Evolutionary conservation across 1,140 invertebrate species (phyloP), one percentile per base, ranked within the genome.

Genomic region (Drosophila busckii): DNA sequence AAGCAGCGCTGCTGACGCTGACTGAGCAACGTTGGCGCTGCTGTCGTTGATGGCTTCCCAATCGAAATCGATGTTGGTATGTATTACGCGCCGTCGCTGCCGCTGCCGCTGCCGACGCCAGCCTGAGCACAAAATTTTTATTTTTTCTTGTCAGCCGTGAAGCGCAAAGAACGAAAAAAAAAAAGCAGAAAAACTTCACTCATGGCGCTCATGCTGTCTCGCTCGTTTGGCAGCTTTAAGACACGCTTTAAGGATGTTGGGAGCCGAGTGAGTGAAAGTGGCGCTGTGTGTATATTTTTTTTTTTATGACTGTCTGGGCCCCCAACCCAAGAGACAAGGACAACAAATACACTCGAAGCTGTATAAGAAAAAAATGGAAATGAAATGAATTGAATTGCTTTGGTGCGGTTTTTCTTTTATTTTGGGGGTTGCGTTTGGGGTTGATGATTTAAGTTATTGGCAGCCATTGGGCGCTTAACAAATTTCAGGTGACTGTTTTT

Each of bases 51-150:
- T 85, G 83, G 71, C 84, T 85, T 85, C 83, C 83, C 83, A 85
- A 85, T 85, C 83, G 83, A 85, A 85, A 85, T 85, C 83, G 83
- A 85, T 85, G 83, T 82, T 66, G 69, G 69, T 82, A 80, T 80
- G 65, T 80, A 80, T 69, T 71, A 32, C 48, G 54, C 40, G 49
- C 50, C 62, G 25, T 56, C 64, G 32, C 52, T 56, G 29, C 58
- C 53, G 23, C 35, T 49, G 37, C 48, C 40, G 13, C 41, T 41
- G 26, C 22, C 31, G 26, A n/a, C n/a, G n/a, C n/a, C n/a, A n/a
- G n/a, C n/a, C n/a, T n/a, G n/a, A n/a, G n/a, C n/a, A n/a, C n/a
- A n/a, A n/a, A n/a, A n/a, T n/a, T n/a, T n/a, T n/a, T n/a, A n/a
- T n/a, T n/a, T n/a, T n/a, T n/a, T n/a, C n/a, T n/a, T n/a, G n/a